Percentiles rank a stretch among this genome's conserved stretches.
These are phyloP conservation scores for Chrysochloris asiatica DNA, from an alignment of 2,113 vertebrate species.

Conservation along the genomic window DNA sequence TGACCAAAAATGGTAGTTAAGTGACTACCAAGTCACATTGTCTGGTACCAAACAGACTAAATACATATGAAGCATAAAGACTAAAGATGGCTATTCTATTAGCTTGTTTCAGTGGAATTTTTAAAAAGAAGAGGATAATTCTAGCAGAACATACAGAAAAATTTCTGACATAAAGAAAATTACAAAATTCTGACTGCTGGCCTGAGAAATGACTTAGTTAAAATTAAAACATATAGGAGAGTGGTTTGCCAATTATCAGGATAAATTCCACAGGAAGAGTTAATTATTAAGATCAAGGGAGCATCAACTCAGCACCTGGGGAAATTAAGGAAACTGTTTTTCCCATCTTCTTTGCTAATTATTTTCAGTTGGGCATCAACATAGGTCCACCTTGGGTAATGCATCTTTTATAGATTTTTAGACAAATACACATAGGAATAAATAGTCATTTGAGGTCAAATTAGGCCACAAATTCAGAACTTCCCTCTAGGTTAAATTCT, in stretches of 20 bases:
- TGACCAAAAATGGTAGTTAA: neutral
- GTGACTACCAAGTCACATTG: neutral
- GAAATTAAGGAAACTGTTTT: conserved; percentile 62
- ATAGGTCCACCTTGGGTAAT: conserved; percentile 12
- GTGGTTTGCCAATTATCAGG: neutral
- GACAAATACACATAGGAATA: conserved; percentile 26
- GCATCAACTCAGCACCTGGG: conserved; percentile 13
- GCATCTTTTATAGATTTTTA: conserved; percentile 28
- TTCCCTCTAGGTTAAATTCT: conserved; percentile 23
- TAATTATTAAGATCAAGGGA: conserved; percentile 51
- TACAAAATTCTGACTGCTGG: neutral
- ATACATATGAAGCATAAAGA: neutral
- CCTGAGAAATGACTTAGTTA: neutral
- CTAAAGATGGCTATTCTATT: neutral
- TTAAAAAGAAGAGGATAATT: neutral
- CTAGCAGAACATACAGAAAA: neutral
- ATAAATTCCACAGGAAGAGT: conserved; percentile 47
- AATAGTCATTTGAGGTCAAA: conserved; percentile 7
- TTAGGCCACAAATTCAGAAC: neutral
- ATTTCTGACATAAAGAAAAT: neutral
- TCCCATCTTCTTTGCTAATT: conserved; percentile 50
- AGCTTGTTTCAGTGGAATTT: neutral
- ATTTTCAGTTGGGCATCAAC: conserved; percentile 49
- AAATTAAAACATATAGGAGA: neutral
- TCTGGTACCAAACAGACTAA: neutral